Evolutionary conservation across 1,140 invertebrate species (phyloP), one percentile per base, ranked within the genome.

Genomic region (Euborellia annulipes): DNA sequence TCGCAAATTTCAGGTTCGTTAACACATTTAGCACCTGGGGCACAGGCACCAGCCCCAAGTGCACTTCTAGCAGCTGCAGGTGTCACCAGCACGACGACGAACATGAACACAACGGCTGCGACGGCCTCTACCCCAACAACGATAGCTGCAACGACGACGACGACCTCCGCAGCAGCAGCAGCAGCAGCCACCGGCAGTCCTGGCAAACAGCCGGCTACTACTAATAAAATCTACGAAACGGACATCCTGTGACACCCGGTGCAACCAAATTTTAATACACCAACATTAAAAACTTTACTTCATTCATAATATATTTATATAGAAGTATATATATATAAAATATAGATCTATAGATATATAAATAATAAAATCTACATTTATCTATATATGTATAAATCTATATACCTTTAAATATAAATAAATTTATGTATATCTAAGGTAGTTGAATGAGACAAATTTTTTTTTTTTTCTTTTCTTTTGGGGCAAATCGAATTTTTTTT

Each of bases 151-250:
- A 23, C 40, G 9, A 16, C 23, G 16, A 41, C 13, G 3, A 45
- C 39, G 1, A 17, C 30, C 13, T 2, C 46, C 6, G 17, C 46
- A 22, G 22, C 42, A 2, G 38, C 44, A 19, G 19, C 27, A 22
- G 38, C 21, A 8, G 27, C 22, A 3, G 18, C 21, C 19, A 30
- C 22, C 9, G 18, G 21, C 8, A 21, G 19, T 8, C 20, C 36
- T 19, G 14, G 14, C 36, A 20, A 20, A 16, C 36, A 38, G n/a
- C n/a, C 36, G n/a, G 16, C 53, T 39, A 72, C 70, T 49, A 73
- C 68, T n/a, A 80, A 72, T 58, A 82, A 84, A 62, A 76, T 87
- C 54, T 87, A 87, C 62, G 84, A 89, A 66, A 87, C 85, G 54
- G 85, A 89, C 61, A 88, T 89, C 70, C 80, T 89, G 75, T 86